Base-by-base conservation (phyloP, 2,113 vertebrate genomes). In the Neodon shergylaensis region DNA sequence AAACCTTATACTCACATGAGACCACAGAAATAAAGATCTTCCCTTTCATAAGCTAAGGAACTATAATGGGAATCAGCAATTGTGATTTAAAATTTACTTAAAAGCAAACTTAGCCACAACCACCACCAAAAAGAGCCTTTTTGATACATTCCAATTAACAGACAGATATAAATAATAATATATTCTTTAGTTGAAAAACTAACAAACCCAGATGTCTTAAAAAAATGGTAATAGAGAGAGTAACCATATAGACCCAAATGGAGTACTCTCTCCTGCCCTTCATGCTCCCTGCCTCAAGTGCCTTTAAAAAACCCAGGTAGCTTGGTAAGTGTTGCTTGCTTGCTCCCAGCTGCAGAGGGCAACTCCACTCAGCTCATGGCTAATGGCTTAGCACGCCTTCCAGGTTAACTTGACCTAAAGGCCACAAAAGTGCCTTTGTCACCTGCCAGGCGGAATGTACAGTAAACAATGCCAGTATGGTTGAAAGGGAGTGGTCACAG, bases 91-190 rank as follows among this genome's bases (percentile, higher is more conserved):
- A 19, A 49, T 44, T 63, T 31, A 93, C 36, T 94, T 39, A 70
- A 77, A 82, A 66, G 63, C 31, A 42, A 88, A 84, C 52, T 90
- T 54, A 72, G 72, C 89, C 9, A 73, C 36, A 21, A 68, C 65
- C 28, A 66, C 31, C 26, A 63, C 63, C 54, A 58, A 26, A 88
- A 68, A 83, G 26, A 81, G 1, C 22, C 22, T 39, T 82, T 42
- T 33, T 73, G 16, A 83, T 63, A 93, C 1, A 78, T 36, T 52
- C 95, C 86, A 94, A 92, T 72, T 72, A 36, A 77, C 76, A 88
- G 68, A 78, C 3, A 68, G 47, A 77, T 47, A 70, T 3, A 78
- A 78, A 17, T 22, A 77, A 21, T 49, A 68, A 83, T 74, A 54
- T 28, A 10, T 26, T 74, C 31, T 93, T 63, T 47, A 86, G 36